Conservation (phyloP, 2,113 vertebrate species). For the Poeciliopsis occidentalis region DNA sequence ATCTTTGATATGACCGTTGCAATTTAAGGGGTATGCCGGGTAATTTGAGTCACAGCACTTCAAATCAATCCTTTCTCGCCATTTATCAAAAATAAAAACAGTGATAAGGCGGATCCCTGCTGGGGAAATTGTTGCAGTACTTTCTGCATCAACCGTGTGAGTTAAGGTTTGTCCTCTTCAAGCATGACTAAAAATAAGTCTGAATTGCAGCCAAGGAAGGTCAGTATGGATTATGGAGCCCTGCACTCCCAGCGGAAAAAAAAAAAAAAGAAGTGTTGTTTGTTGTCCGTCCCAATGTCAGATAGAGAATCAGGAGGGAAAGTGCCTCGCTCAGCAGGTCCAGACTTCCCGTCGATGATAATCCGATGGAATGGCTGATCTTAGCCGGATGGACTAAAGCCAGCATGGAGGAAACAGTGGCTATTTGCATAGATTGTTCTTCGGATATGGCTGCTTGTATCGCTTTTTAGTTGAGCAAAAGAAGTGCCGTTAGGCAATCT, state of each 20-base stretch:
- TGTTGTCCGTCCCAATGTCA: constrained; percentile 78
- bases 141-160: constrained; percentile 35
- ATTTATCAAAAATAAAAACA: constrained; percentile 21
- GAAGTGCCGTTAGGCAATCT: not conserved
- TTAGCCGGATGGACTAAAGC: constrained; percentile 49
- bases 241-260: constrained; percentile 62
- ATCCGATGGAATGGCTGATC: constrained; percentile 73
- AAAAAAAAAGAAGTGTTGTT: constrained; percentile 65
- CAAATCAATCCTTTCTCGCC: constrained; percentile 25
- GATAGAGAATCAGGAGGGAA: constrained; percentile 72
- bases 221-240: constrained; percentile 77
- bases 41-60: constrained; percentile 8
- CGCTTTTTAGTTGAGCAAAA: constrained; percentile 19
- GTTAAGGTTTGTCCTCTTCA: constrained; percentile 52
- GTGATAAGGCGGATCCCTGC: constrained; percentile 21
- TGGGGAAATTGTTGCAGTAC: constrained; percentile 49
- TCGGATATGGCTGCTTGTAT: constrained; percentile 18
- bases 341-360: constrained; percentile 74
- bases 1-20: not conserved
- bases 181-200: constrained; percentile 69
- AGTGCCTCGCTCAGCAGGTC: constrained; percentile 78
- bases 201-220: constrained; percentile 76
- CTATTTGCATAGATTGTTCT: constrained; percentile 36
- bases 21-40: not conserved
- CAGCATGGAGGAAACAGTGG: constrained; percentile 38